Percentiles rank a stretch among this genome's conserved stretches.
phyloP scores from a whole-genome alignment of 2,888 invertebrate species.

The Trichopria drosophilae region DNA sequence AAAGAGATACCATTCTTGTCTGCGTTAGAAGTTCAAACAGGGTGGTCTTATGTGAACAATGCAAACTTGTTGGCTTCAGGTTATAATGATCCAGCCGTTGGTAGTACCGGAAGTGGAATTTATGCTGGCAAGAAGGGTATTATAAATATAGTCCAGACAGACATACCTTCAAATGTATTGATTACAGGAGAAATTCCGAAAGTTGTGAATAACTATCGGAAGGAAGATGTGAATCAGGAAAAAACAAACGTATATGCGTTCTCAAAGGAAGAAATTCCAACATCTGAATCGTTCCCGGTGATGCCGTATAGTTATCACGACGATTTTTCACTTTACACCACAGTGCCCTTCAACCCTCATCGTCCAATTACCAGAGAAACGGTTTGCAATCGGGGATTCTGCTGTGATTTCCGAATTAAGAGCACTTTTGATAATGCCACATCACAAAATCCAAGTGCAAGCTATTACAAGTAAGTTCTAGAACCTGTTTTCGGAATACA shows the following conservation, averaged over 20 bases:
- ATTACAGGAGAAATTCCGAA: constrained; percentile 35
- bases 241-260: constrained; percentile 10
- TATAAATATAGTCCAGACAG: neutral
- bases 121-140: constrained; percentile 27
- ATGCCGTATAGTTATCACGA: constrained; percentile 13
- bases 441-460: constrained; percentile 12
- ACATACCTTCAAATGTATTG: constrained; percentile 21
- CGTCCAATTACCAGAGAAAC: constrained; percentile 27
- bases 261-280: constrained; percentile 8
- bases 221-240: too few species aligned
- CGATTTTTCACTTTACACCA: constrained; percentile 34
- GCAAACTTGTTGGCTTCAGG: constrained; percentile 74
- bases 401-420: constrained; percentile 40
- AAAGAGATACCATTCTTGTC: constrained; percentile 79
- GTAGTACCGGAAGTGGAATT: constrained; percentile 66
- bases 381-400: constrained; percentile 39
- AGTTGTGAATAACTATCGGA: constrained; percentile 19
- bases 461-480: constrained; percentile 42
- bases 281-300: neutral
- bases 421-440: constrained; percentile 27
- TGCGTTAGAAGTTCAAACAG: constrained; percentile 71
- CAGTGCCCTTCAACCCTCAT: constrained; percentile 29
- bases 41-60: constrained; percentile 69
- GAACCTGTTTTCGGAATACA: too few species aligned
- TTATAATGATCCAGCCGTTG: constrained; percentile 65